Evolutionary conservation across 2,797 vertebrate species (phyloP), one percentile per base, ranked within the genome.

Genomic region (Cossypha dichroa): DNA sequence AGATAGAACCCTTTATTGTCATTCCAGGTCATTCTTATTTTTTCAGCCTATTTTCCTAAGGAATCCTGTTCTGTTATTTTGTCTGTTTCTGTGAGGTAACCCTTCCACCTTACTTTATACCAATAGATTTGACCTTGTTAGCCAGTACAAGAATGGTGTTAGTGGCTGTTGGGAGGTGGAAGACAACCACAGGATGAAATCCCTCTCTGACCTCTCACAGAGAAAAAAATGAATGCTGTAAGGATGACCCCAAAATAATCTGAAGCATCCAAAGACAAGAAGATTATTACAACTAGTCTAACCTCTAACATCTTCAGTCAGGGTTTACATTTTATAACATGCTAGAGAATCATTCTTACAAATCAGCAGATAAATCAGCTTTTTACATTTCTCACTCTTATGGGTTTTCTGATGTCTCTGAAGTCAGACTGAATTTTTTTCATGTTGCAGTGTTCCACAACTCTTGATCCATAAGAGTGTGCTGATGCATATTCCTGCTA

Each of bases 1-100:
- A 55, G 31, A 33, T 62, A n/a, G 54, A 48, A 34, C 52, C 43
- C 19, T 38, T 78, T 1, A 0, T 41, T 92, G 26, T 59, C 29
- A 3, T 73, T 90, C 36, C 51, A 76, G 22, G 31, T 31, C 5
- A 78, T 43, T 93, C 21, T 59, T 56, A 40, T 34, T 90, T 73
- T 90, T 84, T 80, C 79, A 90, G 46, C 22, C 51, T 75, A 36
- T 10, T 73, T 89, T 81, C 67, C 51, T 84, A 19, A 69, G 34
- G 46, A 84, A 81, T 72, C 23, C 33, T 70, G 8, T 54, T 86
- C 69, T 88, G 5, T 78, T 84, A 58, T 13, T 19, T 72, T 83
- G 5, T 33, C 5, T n/a, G 40, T 13, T 83, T 74, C 28, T 28
- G 33, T 63, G 46, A 68, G 16, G 16, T 12, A n/a, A 69, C 38